Evolutionary conservation across 2,113 vertebrate species (phyloP).

Genomic region (Elephas maximus): DNA sequence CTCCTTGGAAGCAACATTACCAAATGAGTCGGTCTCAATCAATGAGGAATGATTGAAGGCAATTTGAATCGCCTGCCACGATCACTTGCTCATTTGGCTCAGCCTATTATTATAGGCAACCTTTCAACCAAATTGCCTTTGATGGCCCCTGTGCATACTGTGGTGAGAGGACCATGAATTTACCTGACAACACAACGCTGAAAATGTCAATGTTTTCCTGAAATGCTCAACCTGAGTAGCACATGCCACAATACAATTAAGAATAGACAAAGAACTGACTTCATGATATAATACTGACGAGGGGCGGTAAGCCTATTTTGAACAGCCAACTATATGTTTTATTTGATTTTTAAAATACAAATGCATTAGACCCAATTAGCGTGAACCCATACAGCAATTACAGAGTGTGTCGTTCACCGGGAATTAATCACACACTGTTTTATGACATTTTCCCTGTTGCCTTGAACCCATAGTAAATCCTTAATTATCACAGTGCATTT

Average conservation of each 20-base stretch:
- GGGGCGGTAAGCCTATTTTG: background rate
- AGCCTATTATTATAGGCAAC: background rate
- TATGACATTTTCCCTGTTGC: background rate
- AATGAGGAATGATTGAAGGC: background rate
- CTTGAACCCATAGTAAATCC: background rate
- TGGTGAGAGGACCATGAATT: background rate
- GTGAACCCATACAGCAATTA: background rate
- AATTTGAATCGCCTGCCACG: background rate
- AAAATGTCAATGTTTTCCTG: background rate
- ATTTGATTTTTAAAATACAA: constrained; percentile 6
- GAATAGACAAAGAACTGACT: background rate
- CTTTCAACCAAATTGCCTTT: background rate
- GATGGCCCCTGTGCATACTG: background rate
- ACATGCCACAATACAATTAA: background rate
- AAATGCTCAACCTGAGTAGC: background rate
- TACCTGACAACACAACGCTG: background rate
- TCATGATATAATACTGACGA: background rate
- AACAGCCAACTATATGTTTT: background rate
- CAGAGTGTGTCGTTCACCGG: background rate
- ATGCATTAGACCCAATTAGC: background rate
- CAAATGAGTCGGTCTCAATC: background rate
- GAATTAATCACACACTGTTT: background rate
- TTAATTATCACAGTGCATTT: background rate
- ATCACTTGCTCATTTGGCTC: background rate
- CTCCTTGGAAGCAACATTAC: background rate